Evolutionary conservation across 2,113 vertebrate genomes (phyloP).

Genomic region (Myrmecobius fasciatus): DNA sequence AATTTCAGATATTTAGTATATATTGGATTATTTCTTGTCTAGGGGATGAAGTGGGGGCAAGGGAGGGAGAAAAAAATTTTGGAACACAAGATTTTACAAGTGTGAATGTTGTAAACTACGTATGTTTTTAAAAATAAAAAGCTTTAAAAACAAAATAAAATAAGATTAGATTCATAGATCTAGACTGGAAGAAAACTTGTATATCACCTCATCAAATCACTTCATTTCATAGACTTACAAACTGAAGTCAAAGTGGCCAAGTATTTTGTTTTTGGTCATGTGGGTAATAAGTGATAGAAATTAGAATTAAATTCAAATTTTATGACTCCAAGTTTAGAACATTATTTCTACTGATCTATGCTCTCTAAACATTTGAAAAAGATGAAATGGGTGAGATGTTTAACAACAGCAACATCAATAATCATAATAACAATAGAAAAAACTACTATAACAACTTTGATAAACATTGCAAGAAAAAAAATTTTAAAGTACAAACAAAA

Average conservation of each 20-base stretch:
- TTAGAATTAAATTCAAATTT: not conserved
- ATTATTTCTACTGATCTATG: not conserved
- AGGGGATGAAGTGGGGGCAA: too few species aligned
- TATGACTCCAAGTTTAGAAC: not conserved
- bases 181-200: not conserved
- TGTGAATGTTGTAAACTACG: too few species aligned
- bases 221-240: not conserved
- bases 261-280: not conserved
- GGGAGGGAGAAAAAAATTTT: too few species aligned
- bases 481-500: not conserved
- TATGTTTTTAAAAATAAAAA: too few species aligned
- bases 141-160: too few species aligned
- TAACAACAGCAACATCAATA: not conserved
- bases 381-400: not conserved
- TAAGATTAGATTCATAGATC: not conserved
- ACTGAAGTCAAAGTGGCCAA: not conserved
- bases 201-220: not conserved
- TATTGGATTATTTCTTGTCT: too few species aligned
- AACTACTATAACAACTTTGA: not conserved
- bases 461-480: not conserved
- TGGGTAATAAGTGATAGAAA: not conserved
- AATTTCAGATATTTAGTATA: too few species aligned
- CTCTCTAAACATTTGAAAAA: too few species aligned
- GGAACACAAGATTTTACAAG: too few species aligned
- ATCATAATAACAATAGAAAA: not conserved